Evolutionary conservation across 2,888 invertebrate genomes (phyloP).

Genomic region (Gymnoscelis rufifasciata): DNA sequence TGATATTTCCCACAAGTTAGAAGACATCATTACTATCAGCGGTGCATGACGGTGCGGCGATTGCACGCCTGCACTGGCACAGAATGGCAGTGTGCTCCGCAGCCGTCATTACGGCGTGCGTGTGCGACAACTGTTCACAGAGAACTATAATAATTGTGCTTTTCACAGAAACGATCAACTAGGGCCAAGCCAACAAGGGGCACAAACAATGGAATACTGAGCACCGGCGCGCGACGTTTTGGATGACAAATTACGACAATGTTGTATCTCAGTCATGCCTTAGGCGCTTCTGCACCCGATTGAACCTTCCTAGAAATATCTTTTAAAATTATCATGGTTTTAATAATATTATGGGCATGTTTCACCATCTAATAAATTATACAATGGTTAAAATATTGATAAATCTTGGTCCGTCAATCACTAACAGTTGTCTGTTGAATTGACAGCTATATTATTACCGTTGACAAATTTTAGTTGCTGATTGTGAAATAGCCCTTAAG

Average conservation of each 20-base stretch:
- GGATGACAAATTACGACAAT: constrained; percentile 4
- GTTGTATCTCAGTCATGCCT: constrained; percentile 2
- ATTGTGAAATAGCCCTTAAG: too few species aligned
- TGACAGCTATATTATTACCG: too few species aligned
- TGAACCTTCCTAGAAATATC: neutral
- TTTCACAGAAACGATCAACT: constrained; percentile 52
- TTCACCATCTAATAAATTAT: too few species aligned
- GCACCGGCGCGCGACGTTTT: neutral
- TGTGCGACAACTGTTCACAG: constrained; percentile 57
- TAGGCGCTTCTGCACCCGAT: constrained; percentile 1
- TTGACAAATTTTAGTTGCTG: too few species aligned
- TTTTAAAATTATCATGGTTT: too few species aligned
- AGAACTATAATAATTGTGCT: constrained; percentile 55
- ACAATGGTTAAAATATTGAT: too few species aligned
- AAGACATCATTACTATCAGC: constrained; percentile 53
- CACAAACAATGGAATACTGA: constrained; percentile 16
- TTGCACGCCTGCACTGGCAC: constrained; percentile 37
- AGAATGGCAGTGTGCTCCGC: constrained; percentile 25
- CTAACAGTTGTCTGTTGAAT: too few species aligned
- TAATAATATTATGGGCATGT: too few species aligned
- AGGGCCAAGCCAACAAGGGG: constrained; percentile 29
- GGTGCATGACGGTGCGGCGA: constrained; percentile 62
- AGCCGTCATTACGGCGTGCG: constrained; percentile 43
- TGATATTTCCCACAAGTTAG: constrained; percentile 47
- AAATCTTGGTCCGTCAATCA: too few species aligned